Evolutionary conservation across 2,888 invertebrate genomes (phyloP).

Genomic region (Mythimna vitellina): DNA sequence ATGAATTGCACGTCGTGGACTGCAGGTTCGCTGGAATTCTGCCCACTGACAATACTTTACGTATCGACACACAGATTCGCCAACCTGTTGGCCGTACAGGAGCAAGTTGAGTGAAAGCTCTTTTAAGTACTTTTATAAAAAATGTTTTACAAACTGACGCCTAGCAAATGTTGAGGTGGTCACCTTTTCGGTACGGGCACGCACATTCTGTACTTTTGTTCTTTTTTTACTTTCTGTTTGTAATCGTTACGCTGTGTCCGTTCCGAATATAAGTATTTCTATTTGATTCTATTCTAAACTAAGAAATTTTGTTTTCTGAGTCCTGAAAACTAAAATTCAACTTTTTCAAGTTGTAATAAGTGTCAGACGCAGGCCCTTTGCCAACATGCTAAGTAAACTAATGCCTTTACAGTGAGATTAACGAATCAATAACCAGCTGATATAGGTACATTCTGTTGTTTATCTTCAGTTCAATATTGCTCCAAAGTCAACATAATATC

Average conservation of each 20-base stretch:
- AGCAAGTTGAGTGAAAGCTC: background rate
- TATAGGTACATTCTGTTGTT: background rate
- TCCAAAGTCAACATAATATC: background rate
- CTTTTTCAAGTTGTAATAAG: background rate
- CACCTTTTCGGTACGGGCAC: no score
- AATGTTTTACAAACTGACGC: no score
- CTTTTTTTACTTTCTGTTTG: background rate
- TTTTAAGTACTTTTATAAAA: background rate
- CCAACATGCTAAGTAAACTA: background rate
- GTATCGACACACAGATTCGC: conserved; percentile 60
- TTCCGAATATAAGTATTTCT: background rate
- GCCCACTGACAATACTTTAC: conserved; percentile 81
- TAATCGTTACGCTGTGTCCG: no score
- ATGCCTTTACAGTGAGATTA: background rate
- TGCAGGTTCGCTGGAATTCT: conserved; percentile 88
- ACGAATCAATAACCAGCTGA: conserved; percentile 3
- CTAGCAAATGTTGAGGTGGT: no score
- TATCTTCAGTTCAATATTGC: background rate
- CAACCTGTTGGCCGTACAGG: conserved; percentile 37
- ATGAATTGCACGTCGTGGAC: conserved; percentile 88
- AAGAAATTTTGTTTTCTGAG: background rate
- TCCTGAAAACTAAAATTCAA: background rate
- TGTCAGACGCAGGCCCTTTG: background rate
- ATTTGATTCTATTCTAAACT: background rate
- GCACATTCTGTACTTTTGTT: no score